Evolutionary conservation across 2,888 invertebrate species (phyloP), one percentile per base, ranked within the genome.

Genomic region (Cantharis rustica): DNA sequence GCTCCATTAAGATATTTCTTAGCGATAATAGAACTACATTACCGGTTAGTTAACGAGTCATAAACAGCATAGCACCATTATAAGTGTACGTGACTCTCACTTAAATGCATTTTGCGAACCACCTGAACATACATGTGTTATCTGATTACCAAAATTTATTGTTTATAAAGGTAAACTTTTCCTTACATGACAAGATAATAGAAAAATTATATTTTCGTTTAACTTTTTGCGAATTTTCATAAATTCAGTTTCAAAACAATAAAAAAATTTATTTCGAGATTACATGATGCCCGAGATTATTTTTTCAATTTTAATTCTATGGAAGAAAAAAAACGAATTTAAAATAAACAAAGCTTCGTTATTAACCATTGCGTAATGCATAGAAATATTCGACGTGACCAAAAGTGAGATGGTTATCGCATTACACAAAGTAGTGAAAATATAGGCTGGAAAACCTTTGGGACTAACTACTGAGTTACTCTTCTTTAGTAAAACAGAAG

Each of bases 31-130:
- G 71, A 47, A 27, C 26, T 15, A 72, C 73, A 79, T 79, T 73
- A 77, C 81, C 81, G 81, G 81, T 81, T 82, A 84, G 80, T 83
- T 84, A 83, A 83, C 83, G 81, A 81, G 68, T 83, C 81, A 80
- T 84, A 82, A 84, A 83, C 81, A 81, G 79, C 75, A 73, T 66
- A 74, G 78, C 80, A 79, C 77, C 79, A 82, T 84, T 84, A 83
- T 79, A 81, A 77, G 71, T 61, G 83, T 74, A 83, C 84, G 83
- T 84, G 84, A 83, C 79, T 75, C 70, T 69, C 16, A 47, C 31
- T 69, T 23, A 72, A 72, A 69, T 61, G 69, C 72, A 76, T 72
- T 69, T 68, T 69, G 64, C 64, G 69, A 72, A 31, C 75, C 23
- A 75, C 75, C 75, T 71, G 70, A 71, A 66, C 75, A 71, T 75